These are phyloP conservation scores for Aphaenogaster floridana DNA, from an alignment of 1,140 invertebrate genomes.

Conservation along the genomic window DNA sequence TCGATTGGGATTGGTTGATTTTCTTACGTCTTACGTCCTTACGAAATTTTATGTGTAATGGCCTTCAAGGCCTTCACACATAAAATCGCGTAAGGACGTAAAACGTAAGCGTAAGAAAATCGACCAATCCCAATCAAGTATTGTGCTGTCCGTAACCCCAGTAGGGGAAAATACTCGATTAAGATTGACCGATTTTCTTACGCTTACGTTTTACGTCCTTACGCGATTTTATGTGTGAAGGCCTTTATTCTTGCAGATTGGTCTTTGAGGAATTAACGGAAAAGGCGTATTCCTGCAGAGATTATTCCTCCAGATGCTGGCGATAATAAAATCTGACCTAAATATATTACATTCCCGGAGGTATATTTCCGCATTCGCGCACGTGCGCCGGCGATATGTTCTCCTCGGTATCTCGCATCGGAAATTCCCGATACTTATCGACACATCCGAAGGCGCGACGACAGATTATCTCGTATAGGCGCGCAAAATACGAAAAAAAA, in stretches of 20 bases:
- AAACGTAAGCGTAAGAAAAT: no score
- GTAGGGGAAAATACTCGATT: no score
- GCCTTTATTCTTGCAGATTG: not conserved
- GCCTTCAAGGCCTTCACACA: no score
- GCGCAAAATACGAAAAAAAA: not conserved
- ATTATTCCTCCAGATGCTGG: not conserved
- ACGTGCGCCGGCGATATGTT: not conserved
- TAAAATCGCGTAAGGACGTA: no score
- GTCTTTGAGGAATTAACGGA: not conserved
- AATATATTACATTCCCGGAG: constrained; percentile 24
- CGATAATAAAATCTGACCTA: constrained; percentile 38
- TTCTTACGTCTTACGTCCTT: no score
- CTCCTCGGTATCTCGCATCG: constrained; percentile 13
- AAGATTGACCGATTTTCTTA: no score
- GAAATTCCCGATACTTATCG: not conserved
- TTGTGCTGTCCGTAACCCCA: no score
- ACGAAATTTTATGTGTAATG: no score
- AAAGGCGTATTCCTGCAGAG: not conserved
- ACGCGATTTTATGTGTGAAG: no score
- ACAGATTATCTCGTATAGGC: not conserved
- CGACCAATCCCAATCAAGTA: no score
- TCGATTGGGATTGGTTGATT: no score
- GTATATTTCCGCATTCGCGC: not conserved
- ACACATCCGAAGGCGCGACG: not conserved
- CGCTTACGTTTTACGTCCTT: no score